Evolutionary conservation across 2,113 vertebrate genomes (phyloP), one percentile per base, ranked within the genome.

Genomic region (Sula dactylatra): DNA sequence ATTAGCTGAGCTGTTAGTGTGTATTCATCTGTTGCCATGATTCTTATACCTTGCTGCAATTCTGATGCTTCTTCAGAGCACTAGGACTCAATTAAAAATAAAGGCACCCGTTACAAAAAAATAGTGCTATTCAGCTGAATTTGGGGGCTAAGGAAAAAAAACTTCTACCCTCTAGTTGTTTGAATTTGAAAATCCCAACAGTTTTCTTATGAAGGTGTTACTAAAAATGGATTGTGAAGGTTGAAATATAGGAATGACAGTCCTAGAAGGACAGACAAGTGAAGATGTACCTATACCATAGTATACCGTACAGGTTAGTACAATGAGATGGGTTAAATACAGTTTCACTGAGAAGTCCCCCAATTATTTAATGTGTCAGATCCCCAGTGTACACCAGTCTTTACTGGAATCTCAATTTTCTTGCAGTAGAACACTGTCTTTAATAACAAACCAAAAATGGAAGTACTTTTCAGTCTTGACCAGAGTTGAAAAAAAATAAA

Each of bases 401-500:
- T 88, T 92, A 86, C 72, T 93, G 79, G 81, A 93, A 85, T 82
- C 59, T 66, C n/a, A 86, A 42, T 88, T 85, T 86, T 50, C 54
- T 65, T 95, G 44, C 55, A 86, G 56, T 29, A 93, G 36, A 90
- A 44, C 20, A 20, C 12, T 50, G 6, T 38, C 44, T 94, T 91
- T 90, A 84, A 55, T 93, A 88, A 76, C 38, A 64, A 66, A 34
- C 29, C 45, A 59, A 90, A 95, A 95, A 85, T 91, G 36, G 78
- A 76, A 85, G 55, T 82, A 56, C 18, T 38, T 88, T 62, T 86
- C 42, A 66, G 12, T 93, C 52, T 66, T 94, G 36, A 36, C 22
- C 27, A 76, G 71, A 88, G 78, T 11, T 61, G 21, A 15, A 90
- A 66, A 77, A 54, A 77, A 49, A 78, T 58, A 54, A 14, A 27